phyloP scores from a whole-genome alignment of 1,140 invertebrate genomes.

The Drosophila bipectinata region DNA sequence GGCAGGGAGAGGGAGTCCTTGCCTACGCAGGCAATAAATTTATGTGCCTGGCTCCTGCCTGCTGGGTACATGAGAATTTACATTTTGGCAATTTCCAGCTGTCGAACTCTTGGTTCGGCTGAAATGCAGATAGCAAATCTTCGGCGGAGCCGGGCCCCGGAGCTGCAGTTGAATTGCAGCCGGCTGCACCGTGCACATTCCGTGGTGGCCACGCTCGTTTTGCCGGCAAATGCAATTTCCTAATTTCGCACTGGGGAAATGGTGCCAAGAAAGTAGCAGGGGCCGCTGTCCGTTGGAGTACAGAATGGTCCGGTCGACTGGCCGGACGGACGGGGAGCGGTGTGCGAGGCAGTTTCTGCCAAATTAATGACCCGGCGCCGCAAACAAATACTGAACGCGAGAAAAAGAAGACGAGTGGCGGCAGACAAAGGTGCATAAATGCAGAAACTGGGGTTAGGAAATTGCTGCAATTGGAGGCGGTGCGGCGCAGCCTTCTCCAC shows the following conservation, averaged over 20 bases:
- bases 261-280: conserved; percentile 62
- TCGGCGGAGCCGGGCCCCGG: conserved; percentile 17
- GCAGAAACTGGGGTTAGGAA: conserved; percentile 70
- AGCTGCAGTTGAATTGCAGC: conserved; percentile 1
- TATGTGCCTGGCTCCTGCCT: conserved; percentile 43
- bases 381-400: conserved; percentile 43
- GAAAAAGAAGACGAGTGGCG: conserved; percentile 57
- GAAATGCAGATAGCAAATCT: conserved; percentile 67
- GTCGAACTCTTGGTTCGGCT: conserved; percentile 44
- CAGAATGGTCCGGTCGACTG: conserved; percentile 1
- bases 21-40: conserved; percentile 69
- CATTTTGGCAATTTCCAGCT: conserved; percentile 82
- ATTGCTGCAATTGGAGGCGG: conserved; percentile 65
- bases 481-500: not conserved
- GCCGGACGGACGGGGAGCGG: not conserved
- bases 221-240: conserved; percentile 81
- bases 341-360: conserved; percentile 48
- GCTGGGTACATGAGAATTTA: conserved; percentile 73
- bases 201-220: conserved; percentile 51
- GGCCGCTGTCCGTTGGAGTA: conserved; percentile 15
- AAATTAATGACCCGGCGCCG: conserved; percentile 78
- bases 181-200: conserved; percentile 69
- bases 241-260: conserved; percentile 82
- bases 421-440: conserved; percentile 81
- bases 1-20: not conserved